These are phyloP conservation scores for Salvelinus alpinus DNA, from an alignment of 2,113 vertebrate species.

Conservation along the genomic window DNA sequence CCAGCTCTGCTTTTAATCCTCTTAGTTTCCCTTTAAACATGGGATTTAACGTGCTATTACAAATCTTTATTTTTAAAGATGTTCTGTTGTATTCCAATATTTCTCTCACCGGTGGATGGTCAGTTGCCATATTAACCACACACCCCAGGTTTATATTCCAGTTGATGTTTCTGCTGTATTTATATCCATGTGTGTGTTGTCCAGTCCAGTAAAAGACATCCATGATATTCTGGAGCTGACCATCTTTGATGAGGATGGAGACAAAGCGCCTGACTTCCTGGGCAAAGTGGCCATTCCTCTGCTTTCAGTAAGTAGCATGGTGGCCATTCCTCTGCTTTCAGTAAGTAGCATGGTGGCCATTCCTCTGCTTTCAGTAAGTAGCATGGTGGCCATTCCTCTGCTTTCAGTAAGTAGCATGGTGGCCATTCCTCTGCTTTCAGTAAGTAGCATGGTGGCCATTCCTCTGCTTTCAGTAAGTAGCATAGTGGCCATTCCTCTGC, in stretches of 20 bases:
- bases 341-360: too few relatives aligned
- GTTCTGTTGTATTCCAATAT: neutral
- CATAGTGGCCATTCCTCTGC: too few relatives aligned
- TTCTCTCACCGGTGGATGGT: neutral
- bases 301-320: constrained; percentile 80
- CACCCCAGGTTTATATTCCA: neutral
- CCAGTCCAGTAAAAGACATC: constrained; percentile 91
- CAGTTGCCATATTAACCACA: neutral
- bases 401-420: too few relatives aligned
- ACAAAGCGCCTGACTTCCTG: constrained; percentile 96
- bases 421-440: too few relatives aligned
- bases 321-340: too few relatives aligned
- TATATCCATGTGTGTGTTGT: constrained; percentile 39
- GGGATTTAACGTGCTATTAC: neutral
- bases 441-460: too few relatives aligned
- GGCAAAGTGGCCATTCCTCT: constrained; percentile 94
- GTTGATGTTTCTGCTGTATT: neutral
- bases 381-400: too few relatives aligned
- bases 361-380: too few relatives aligned
- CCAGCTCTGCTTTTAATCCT: neutral
- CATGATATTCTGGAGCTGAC: constrained; percentile 93
- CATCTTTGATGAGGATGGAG: constrained; percentile 96
- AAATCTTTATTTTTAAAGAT: too few relatives aligned
- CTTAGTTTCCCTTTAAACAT: too few relatives aligned
- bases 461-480: too few relatives aligned